These are phyloP conservation scores for Siderastrea radians DNA, from an alignment of 92 coral and sea anemone genomes.

Conservation along the genomic window DNA sequence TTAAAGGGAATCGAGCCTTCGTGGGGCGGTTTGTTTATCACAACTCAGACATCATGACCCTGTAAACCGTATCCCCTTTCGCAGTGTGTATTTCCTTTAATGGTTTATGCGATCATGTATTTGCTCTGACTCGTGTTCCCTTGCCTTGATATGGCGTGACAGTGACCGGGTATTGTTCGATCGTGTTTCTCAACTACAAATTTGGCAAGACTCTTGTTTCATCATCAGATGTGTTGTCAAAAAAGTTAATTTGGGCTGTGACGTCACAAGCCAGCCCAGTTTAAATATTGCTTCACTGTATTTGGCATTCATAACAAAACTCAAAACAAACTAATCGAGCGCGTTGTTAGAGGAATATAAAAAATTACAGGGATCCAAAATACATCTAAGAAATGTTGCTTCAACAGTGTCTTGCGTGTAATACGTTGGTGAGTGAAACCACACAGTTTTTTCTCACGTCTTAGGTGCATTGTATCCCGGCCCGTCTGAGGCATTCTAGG, in stretches of 20 bases:
- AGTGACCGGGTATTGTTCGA: too few species aligned
- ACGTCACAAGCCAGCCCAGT: not conserved
- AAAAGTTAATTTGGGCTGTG: conserved; percentile 8
- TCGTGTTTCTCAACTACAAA: not conserved
- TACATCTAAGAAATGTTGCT: not conserved
- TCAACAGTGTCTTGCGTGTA: conserved; percentile 18
- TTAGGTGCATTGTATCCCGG: not conserved
- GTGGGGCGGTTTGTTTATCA: too few species aligned
- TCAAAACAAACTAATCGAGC: conserved; percentile 17
- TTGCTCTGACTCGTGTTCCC: too few species aligned
- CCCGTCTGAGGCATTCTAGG: not conserved
- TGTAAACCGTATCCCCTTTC: too few species aligned
- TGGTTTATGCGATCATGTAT: too few species aligned
- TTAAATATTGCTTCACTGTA: not conserved
- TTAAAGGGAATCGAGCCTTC: too few species aligned
- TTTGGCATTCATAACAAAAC: not conserved
- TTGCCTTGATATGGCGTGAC: too few species aligned
- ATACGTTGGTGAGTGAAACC: conserved; percentile 10
- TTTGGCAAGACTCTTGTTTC: too few species aligned
- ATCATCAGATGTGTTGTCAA: not conserved
- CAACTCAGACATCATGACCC: too few species aligned
- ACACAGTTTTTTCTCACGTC: not conserved
- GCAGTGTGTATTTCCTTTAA: too few species aligned
- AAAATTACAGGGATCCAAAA: not conserved
- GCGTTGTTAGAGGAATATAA: not conserved